phyloP scores from a whole-genome alignment of 2,888 invertebrate genomes.

The Rhamnusium bicolor region DNA sequence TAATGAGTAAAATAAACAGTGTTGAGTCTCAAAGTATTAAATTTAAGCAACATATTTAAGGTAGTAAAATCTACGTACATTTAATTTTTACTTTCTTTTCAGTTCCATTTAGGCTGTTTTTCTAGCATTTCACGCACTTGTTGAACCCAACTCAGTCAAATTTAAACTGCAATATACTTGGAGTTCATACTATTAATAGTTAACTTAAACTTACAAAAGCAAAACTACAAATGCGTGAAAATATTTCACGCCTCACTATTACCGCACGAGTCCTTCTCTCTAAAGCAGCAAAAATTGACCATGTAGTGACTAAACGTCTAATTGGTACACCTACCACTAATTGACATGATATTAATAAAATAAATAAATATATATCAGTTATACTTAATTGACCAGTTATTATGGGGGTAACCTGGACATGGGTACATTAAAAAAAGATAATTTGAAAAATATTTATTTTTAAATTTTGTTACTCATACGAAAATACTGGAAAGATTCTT shows the following conservation, averaged over 20 bases:
- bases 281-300: neutral
- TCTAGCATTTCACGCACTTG: slow-evolving; percentile 1
- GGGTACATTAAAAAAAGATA: neutral
- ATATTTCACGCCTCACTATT: slow-evolving; percentile 15
- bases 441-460: too few relatives aligned
- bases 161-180: slow-evolving; percentile 30
- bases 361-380: neutral
- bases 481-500: too few relatives aligned
- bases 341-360: neutral
- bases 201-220: slow-evolving; percentile 38
- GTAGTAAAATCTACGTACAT: neutral
- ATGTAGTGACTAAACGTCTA: slow-evolving; percentile 15
- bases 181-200: slow-evolving; percentile 45
- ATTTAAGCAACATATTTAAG: slow-evolving; percentile 1
- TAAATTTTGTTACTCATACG: too few relatives aligned
- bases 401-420: neutral
- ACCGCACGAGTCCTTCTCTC: neutral
- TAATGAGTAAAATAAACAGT: neutral
- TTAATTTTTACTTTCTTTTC: neutral
- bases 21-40: neutral
- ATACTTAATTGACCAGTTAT: neutral
- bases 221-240: slow-evolving; percentile 34
- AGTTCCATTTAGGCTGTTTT: slow-evolving; percentile 15
- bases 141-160: neutral
- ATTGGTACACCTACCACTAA: slow-evolving; percentile 17